Evolutionary conservation across 2,797 vertebrate species (phyloP).

Genomic region (Spinus olivaceus): DNA sequence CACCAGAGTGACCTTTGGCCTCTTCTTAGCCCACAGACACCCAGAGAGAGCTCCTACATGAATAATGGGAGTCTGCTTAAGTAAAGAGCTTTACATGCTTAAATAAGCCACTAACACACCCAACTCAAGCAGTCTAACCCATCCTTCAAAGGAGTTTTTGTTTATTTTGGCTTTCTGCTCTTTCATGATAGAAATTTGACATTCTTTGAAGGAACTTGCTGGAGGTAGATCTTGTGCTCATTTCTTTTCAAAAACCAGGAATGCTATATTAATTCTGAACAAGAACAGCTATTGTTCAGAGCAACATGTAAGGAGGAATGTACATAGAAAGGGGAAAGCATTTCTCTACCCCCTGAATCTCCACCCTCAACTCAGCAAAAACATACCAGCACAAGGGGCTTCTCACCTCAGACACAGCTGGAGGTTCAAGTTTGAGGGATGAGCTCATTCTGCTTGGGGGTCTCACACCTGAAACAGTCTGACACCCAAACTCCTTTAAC

Average conservation of each 20-base stretch:
- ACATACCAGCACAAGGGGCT: not conserved
- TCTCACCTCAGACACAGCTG: not conserved
- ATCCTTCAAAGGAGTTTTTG: not conserved
- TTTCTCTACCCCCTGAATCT: not conserved
- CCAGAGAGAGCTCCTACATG: not conserved
- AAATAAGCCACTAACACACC: not conserved
- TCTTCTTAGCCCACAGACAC: rapidly evolving
- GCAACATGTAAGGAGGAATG: not conserved
- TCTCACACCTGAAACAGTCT: not conserved
- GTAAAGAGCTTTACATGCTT: not conserved
- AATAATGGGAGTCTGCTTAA: not conserved
- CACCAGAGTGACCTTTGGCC: not conserved
- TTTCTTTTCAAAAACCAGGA: not conserved
- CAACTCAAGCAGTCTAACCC: not conserved
- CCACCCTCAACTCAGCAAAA: not conserved
- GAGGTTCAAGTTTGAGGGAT: rapidly evolving
- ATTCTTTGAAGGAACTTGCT: not conserved
- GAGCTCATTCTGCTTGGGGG: not conserved
- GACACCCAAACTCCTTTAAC: not conserved
- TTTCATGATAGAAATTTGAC: not conserved
- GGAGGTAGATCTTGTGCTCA: not conserved
- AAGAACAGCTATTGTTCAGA: not conserved
- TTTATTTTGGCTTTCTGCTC: not conserved
- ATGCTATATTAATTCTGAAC: not conserved
- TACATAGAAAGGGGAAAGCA: not conserved